Evolutionary conservation across 2,113 vertebrate species (phyloP), one percentile per base, ranked within the genome.

Genomic region (Glaucidium brasilianum): DNA sequence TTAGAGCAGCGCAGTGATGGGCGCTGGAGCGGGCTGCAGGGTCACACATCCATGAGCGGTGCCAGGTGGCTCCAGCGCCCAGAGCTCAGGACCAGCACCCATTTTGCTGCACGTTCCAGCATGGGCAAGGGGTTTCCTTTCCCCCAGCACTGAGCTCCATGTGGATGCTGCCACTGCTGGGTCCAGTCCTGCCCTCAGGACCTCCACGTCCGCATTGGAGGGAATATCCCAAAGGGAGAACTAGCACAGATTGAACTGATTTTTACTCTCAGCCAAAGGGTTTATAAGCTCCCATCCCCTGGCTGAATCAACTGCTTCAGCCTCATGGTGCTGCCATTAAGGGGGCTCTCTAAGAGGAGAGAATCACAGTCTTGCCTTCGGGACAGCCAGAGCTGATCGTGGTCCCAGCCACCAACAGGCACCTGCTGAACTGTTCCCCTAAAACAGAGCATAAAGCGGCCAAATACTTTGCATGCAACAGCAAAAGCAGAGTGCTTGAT

Each of bases 91-190:
- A 22, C 60, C 21, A 30, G 43, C 52, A 50, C 77, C 62, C 35
- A 2, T 43, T 74, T 43, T 5, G 22, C 53, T 53, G 66, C 72
- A 18, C 5, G 4, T 4, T 39, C 62, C 41, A 20, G 37, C 11
- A 2, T 1, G 7, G n/a, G 66, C 49, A 32, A 4, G 2, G 50
- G 29, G 29, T 10, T 30, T 16, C 19, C 62, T 53, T 30, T 76
- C 29, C 17, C 67, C 12, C 2, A 0, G 5, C 3, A 5, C 63
- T 14, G 16, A 81, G 63, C 64, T 22, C 80, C 8, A 0, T 0
- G 0, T 6, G n/a, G 76, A 8, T 32, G 52, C 52, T 66, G 49
- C 73, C 68, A 76, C 35, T 17, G 3, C 30, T 0, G 0, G 3
- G 10, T 11, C 76, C n/a, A 11, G 23, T 29, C 53, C 58, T 76